Conservation (phyloP, 2,113 vertebrate genomes). For the Puffinus mauretanicus region DNA sequence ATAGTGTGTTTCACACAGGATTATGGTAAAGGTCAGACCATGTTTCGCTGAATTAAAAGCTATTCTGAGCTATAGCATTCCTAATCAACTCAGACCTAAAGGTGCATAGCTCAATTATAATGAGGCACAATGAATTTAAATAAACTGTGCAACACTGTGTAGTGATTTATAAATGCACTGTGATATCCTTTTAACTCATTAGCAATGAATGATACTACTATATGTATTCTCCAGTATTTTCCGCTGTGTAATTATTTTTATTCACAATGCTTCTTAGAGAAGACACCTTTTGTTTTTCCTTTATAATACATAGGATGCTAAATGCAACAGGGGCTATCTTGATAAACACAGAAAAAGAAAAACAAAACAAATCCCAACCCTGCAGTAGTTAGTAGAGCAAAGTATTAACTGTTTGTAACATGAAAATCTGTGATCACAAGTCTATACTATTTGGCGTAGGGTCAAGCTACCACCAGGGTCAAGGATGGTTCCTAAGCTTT, state of each 20-base stretch:
- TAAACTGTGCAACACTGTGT: conserved; percentile 93
- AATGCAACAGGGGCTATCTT: conserved; percentile 2
- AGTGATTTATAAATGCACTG: conserved; percentile 97
- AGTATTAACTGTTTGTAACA: conserved; percentile 27
- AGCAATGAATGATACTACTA: conserved; percentile 89
- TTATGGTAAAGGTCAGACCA: conserved; percentile 98
- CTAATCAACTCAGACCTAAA: conserved; percentile 99
- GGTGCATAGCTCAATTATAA: conserved; percentile 99
- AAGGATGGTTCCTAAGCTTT: not conserved
- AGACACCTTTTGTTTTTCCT: conserved; percentile 45
- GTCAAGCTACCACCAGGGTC: not conserved
- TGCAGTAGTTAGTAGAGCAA: not conserved
- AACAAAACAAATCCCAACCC: not conserved
- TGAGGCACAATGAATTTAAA: conserved; percentile 99
- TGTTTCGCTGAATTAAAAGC: conserved; percentile 99
- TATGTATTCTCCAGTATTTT: conserved; percentile 72
- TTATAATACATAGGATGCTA: conserved; percentile 24
- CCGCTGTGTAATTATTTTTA: conserved; percentile 78
- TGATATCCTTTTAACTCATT: conserved; percentile 99
- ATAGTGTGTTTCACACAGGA: conserved; percentile 94
- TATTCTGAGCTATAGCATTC: conserved; percentile 98
- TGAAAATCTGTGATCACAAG: not conserved
- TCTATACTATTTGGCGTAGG: not conserved
- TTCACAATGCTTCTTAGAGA: conserved; percentile 58
- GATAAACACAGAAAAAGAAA: not conserved